Conservation (phyloP, 23 tunicate genomes). For the Trididemnum nubilum region DNA sequence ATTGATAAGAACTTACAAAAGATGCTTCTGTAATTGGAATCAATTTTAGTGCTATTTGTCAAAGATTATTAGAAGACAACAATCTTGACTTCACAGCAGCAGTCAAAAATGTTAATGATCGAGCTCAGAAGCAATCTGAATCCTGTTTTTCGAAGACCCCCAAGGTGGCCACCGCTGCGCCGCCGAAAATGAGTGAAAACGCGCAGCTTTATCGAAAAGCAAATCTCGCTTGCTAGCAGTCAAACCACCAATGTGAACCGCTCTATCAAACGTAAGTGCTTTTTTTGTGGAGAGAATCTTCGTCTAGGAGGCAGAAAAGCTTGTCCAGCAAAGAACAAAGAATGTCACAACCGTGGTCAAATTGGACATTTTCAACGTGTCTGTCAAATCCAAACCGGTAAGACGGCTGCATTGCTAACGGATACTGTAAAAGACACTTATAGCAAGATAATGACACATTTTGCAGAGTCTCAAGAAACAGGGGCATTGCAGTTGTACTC, state of each 20-base stretch:
- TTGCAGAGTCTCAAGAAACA: not conserved
- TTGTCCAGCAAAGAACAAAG: not conserved
- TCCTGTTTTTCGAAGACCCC: not conserved
- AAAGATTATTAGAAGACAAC: slow-evolving; percentile 6
- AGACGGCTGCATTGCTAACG: not conserved
- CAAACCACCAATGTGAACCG: too few relatives aligned
- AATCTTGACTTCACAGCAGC: slow-evolving; percentile 1
- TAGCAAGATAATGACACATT: too few relatives aligned
- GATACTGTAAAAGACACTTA: not conserved
- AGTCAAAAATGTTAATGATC: not conserved
- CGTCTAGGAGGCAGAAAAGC: not conserved
- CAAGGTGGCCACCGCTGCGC: not conserved
- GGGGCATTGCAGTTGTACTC: not conserved
- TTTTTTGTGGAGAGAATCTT: slow-evolving; percentile 9
- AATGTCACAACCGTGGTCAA: not conserved
- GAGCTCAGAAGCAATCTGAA: slow-evolving; percentile 4
- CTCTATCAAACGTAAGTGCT: not conserved
- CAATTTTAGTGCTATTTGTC: not conserved
- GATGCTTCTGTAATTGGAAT: slow-evolving; percentile 25
- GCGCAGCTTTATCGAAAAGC: too few relatives aligned
- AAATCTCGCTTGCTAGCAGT: too few relatives aligned
- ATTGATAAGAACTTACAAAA: not conserved
- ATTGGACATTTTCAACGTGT: not conserved
- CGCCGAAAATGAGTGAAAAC: too few relatives aligned
- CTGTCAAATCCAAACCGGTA: not conserved